Evolutionary conservation across 2,888 invertebrate species (phyloP).

Genomic region (Desoria tigrina): DNA sequence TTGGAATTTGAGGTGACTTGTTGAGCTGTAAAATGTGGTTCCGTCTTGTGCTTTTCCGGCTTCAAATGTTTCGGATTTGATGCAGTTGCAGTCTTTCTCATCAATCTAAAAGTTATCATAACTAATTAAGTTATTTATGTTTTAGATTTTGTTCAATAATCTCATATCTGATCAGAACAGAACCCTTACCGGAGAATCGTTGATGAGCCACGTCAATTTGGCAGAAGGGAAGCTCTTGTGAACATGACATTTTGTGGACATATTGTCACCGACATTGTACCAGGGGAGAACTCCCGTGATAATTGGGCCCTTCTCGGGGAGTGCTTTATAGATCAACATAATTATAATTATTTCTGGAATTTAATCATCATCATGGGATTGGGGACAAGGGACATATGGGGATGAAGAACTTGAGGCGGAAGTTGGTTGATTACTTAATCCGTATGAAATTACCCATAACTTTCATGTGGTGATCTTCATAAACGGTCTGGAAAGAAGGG

Average conservation of each 20-base stretch:
- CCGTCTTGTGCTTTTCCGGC: conserved; percentile 49
- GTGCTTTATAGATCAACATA: conserved; percentile 39
- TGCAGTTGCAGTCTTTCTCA: conserved; percentile 41
- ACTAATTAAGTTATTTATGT: not conserved
- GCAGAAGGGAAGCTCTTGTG: conserved; percentile 50
- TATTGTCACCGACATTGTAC: conserved; percentile 53
- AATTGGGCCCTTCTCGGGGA: conserved; percentile 47
- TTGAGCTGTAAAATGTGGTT: conserved; percentile 43
- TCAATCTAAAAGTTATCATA: not conserved
- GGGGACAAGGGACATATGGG: too few species aligned
- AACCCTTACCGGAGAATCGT: conserved; percentile 45
- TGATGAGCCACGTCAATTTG: conserved; percentile 47
- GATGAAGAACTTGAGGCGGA: too few species aligned
- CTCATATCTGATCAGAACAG: not conserved
- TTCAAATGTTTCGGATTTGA: conserved; percentile 36
- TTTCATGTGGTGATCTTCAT: conserved; percentile 50
- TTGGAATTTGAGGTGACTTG: conserved; percentile 44
- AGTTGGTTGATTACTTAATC: too few species aligned
- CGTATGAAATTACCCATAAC: conserved; percentile 47
- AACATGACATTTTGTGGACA: conserved; percentile 45
- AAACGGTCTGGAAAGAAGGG: conserved; percentile 64
- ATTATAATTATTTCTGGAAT: not conserved
- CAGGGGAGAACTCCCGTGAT: conserved; percentile 48
- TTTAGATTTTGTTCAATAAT: too few species aligned
- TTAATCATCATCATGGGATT: not conserved